Evolutionary conservation across 2,888 invertebrate species (phyloP), one percentile per base, ranked within the genome.

Genomic region (Parochlus steinenii): DNA sequence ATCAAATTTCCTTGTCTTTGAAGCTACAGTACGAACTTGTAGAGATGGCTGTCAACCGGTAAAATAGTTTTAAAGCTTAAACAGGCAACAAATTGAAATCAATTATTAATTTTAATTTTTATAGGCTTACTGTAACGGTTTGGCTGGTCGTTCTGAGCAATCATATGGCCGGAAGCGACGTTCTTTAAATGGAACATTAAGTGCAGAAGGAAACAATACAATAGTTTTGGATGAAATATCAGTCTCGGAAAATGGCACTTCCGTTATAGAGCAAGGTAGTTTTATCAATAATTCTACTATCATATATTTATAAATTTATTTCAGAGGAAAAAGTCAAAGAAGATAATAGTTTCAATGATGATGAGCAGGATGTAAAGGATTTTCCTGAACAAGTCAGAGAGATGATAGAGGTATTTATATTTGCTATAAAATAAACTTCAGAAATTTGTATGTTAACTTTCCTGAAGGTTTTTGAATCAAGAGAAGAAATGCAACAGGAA

Each of bases 381-480:
- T 56, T 58, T 36, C 71, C 74, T 10, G 85, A 86, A 52, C 82
- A 79, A 52, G 85, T 87, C 19, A 64, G 83, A 43, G 83, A 85
- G 63, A 83, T 86, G 80, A 85, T 86, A 44, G 82, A 85, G 68
- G 85, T 81, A 56, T n/a, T n/a, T n/a, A n/a, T n/a, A n/a, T n/a
- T n/a, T n/a, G n/a, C 44, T 41, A 38, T 23, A n/a, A 27, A 26
- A 20, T 22, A 11, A 30, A 32, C 12, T 19, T 15, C 22, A 30
- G 32, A 42, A 25, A 17, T 38, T 30, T 31, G 25, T 22, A 23
- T 28, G 25, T 37, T 31, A 19, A n/a, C 12, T 37, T 34, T 37
- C 42, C 50, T 46, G 3, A 46, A 83, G 83, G 85, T 86, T 1
- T 82, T 80, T 49, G 83, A 85, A 54, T 80, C 82, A 10, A 65